These are phyloP conservation scores for Chymomyza amoena DNA, from an alignment of 2,888 invertebrate species.

Conservation along the genomic window DNA sequence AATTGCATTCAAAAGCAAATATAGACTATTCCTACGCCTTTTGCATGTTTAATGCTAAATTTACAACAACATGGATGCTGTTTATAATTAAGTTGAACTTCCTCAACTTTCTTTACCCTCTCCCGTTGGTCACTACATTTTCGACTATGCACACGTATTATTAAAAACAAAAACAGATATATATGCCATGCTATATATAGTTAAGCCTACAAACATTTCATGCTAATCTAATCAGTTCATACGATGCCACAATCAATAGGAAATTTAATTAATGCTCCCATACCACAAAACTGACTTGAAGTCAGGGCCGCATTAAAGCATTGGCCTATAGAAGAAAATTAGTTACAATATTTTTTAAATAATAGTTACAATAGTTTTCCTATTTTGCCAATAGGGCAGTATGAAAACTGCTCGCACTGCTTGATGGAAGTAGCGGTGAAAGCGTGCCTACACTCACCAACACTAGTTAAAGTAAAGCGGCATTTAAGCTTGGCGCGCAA, in stretches of 20 bases:
- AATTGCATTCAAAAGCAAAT: background rate
- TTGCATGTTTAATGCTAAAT: constrained; percentile 49
- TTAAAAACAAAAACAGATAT: background rate
- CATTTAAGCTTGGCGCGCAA: no score
- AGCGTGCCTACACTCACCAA: no score
- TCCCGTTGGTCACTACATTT: no score
- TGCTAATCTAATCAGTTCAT: constrained; percentile 50
- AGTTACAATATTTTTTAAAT: no score
- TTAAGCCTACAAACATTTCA: background rate
- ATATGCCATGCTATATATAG: background rate
- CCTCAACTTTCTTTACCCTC: background rate
- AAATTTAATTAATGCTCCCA: constrained; percentile 48
- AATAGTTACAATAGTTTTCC: no score
- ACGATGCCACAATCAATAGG: constrained; percentile 34
- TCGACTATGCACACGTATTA: no score
- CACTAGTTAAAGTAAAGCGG: no score
- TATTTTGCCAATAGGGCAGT: no score
- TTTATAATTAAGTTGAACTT: background rate
- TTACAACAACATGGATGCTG: constrained; percentile 7
- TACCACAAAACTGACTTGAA: background rate
- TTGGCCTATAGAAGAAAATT: no score
- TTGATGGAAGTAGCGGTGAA: no score
- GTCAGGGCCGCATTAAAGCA: no score
- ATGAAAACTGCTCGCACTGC: no score
- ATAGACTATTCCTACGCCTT: constrained; percentile 34